phyloP scores from a whole-genome alignment of 2,888 invertebrate genomes.

The Sminthurides aquaticus region DNA sequence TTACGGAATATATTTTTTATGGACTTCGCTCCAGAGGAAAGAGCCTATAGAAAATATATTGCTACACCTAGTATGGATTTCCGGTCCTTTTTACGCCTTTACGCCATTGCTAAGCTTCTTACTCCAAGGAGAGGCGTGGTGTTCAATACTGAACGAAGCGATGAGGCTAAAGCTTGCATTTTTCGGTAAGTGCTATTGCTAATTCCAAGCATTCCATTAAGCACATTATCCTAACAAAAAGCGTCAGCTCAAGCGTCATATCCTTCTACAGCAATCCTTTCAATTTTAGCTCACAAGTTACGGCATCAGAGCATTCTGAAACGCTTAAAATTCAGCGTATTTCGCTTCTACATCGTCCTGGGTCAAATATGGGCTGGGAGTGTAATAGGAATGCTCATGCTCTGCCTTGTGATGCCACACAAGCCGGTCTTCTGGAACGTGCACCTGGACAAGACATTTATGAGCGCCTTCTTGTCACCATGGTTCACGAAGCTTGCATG shows the following conservation, averaged over 20 bases:
- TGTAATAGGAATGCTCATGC: not conserved
- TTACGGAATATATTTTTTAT: not conserved
- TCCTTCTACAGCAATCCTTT: too few species aligned
- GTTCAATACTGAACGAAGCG: not conserved
- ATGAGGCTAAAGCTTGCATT: not conserved
- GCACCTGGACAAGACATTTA: not conserved
- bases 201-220: not conserved
- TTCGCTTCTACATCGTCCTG: not conserved
- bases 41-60: not conserved
- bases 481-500: not conserved
- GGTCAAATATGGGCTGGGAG: not conserved
- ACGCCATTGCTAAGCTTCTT: not conserved
- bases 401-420: not conserved
- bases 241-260: too few species aligned
- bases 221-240: too few species aligned
- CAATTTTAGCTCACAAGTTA: too few species aligned
- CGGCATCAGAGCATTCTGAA: not conserved
- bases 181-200: not conserved
- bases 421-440: not conserved
- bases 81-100: not conserved
- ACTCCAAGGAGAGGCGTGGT: not conserved
- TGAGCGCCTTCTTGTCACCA: not conserved
- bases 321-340: not conserved
- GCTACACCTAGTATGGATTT: not conserved
- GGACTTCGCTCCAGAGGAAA: not conserved